Evolutionary conservation across 2,113 vertebrate genomes (phyloP).

Genomic region (Oncorhynchus keta): DNA sequence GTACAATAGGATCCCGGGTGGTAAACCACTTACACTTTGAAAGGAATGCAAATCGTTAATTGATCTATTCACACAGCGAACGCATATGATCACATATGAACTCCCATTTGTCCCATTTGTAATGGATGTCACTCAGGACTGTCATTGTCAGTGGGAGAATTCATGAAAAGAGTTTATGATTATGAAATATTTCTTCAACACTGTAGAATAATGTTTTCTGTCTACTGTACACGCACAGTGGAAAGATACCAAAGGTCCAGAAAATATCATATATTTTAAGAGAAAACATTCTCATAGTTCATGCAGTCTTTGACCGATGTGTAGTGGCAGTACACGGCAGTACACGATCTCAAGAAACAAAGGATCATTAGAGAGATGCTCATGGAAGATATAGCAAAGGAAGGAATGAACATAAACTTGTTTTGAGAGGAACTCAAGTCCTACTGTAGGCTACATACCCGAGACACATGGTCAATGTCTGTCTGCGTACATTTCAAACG

Average conservation of each 20-base stretch:
- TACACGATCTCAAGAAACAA: too few relatives aligned
- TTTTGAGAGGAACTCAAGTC: not conserved
- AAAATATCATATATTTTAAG: too few relatives aligned
- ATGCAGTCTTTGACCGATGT: too few relatives aligned
- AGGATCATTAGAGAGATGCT: too few relatives aligned
- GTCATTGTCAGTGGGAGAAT: not conserved
- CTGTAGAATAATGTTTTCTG: too few relatives aligned
- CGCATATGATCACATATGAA: not conserved
- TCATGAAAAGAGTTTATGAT: not conserved
- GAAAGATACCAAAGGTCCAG: too few relatives aligned
- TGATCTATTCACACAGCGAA: conserved; percentile 46
- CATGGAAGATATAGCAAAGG: too few relatives aligned
- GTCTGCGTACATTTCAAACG: conserved; percentile 59
- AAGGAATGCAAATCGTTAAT: conserved; percentile 48
- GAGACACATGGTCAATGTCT: conserved; percentile 67
- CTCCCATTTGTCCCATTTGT: not conserved
- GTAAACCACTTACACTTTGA: conserved; percentile 51
- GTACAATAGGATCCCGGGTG: conserved; percentile 40
- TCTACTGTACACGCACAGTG: too few relatives aligned
- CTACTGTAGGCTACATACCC: conserved; percentile 18
- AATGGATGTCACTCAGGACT: not conserved
- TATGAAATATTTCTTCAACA: conserved; percentile 17
- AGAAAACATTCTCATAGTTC: too few relatives aligned
- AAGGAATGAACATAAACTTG: too few relatives aligned
- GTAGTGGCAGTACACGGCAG: too few relatives aligned